These are phyloP conservation scores for Drosophila serrata DNA, from an alignment of 1,140 invertebrate genomes.

Conservation along the genomic window DNA sequence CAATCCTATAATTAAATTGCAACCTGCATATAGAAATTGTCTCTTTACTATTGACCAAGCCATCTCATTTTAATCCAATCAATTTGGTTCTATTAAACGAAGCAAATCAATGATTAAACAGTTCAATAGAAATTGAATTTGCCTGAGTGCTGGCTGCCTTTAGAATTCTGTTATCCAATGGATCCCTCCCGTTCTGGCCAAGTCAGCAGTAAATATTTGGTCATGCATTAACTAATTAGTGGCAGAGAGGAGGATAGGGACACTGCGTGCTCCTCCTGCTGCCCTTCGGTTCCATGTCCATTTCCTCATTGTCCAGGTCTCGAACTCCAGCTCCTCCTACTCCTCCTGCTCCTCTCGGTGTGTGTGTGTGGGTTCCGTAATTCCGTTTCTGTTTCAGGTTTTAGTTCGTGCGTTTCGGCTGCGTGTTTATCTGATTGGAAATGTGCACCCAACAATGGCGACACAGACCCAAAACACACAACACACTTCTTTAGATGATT, in stretches of 20 bases:
- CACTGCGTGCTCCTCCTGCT: constrained; percentile 26
- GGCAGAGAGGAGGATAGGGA: constrained; percentile 13
- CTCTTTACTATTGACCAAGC: neutral
- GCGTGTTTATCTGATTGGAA: constrained; percentile 77
- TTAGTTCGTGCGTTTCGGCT: constrained; percentile 68
- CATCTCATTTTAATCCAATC: constrained; percentile 7
- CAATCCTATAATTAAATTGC: too few relatives aligned
- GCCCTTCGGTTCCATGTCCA: constrained; percentile 18
- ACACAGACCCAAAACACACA: constrained; percentile 53
- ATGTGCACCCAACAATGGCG: constrained; percentile 77
- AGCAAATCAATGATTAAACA: constrained; percentile 25
- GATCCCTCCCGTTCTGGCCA: neutral
- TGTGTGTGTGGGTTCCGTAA: constrained; percentile 15
- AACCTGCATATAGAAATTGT: neutral
- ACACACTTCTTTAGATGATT: constrained; percentile 81
- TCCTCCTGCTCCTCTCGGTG: too few relatives aligned
- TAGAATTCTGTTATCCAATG: constrained; percentile 1
- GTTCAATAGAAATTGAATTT: constrained; percentile 29
- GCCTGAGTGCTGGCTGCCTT: constrained; percentile 22
- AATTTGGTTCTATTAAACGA: constrained; percentile 11
- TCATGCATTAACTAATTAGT: constrained; percentile 75
- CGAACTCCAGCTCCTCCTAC: neutral
- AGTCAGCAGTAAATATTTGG: constrained; percentile 56
- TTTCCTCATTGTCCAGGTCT: constrained; percentile 35
- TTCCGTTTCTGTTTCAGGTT: constrained; percentile 46